These are phyloP conservation scores for Tinamus guttatus DNA, from an alignment of 2,113 vertebrate genomes.

Conservation along the genomic window DNA sequence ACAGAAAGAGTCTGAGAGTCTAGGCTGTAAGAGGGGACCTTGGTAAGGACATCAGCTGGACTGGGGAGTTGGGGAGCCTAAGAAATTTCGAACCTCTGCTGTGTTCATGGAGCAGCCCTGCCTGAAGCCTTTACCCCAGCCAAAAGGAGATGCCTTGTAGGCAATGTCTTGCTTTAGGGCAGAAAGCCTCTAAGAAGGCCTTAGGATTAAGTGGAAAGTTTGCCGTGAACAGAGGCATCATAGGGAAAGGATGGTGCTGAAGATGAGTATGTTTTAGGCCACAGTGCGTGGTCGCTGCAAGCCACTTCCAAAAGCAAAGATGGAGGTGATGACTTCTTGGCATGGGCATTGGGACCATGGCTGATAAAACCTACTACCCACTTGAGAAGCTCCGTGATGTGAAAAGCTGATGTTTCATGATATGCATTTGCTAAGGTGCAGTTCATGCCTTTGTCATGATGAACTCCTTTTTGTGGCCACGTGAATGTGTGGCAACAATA, in stretches of 20 bases:
- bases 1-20: background rate
- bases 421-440: background rate
- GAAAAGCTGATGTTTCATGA: background rate
- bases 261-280: background rate
- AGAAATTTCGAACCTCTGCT: background rate
- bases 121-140: background rate
- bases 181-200: background rate
- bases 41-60: background rate
- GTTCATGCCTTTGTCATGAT: fast-evolving
- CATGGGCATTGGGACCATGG: background rate
- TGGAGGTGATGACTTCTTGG: background rate
- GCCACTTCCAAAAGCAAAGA: background rate
- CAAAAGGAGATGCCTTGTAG: background rate
- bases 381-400: background rate
- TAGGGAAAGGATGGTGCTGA: background rate
- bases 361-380: background rate
- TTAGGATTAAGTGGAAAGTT: background rate
- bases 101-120: background rate
- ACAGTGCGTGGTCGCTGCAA: background rate
- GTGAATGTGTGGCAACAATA: fast-evolving
- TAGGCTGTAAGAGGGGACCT: background rate
- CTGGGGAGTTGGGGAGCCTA: background rate
- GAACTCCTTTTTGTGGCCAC: background rate
- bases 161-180: background rate
- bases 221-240: background rate